Conservation (phyloP, 2,113 vertebrate genomes). For the Dicrurus megarhynchus region DNA sequence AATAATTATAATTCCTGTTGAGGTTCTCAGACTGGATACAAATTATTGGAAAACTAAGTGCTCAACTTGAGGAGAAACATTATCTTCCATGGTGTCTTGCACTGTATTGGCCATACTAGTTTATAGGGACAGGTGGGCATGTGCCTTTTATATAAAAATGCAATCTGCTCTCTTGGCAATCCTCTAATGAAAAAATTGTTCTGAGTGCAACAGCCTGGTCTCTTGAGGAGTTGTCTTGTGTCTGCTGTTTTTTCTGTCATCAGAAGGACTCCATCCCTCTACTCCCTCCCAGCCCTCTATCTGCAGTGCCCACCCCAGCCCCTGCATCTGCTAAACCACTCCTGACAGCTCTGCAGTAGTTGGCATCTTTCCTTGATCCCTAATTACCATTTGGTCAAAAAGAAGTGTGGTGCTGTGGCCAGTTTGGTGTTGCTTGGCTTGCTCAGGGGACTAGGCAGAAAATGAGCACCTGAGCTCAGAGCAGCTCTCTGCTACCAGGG, state of each 20-base stretch:
- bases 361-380: background rate
- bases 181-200: background rate
- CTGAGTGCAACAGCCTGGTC: background rate
- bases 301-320: background rate
- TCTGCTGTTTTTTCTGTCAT: background rate
- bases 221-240: background rate
- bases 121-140: background rate
- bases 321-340: background rate
- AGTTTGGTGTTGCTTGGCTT: background rate
- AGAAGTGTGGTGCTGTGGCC: background rate
- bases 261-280: background rate
- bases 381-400: background rate
- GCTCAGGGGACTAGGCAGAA: background rate
- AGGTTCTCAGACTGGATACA: background rate
- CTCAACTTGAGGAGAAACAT: background rate
- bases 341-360: background rate
- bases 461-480: background rate
- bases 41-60: background rate
- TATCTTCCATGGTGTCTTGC: background rate
- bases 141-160: background rate
- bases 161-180: conserved; percentile 13
- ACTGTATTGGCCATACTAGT: background rate
- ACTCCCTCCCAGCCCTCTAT: background rate
- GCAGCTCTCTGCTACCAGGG: background rate
- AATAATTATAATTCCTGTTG: background rate